A percentile compares a stretch with the other conserved stretches of the same genome.
These are phyloP conservation scores for Montipora efflorescens DNA, from an alignment of 64 coral and sea anemone species.

Conservation along the genomic window DNA sequence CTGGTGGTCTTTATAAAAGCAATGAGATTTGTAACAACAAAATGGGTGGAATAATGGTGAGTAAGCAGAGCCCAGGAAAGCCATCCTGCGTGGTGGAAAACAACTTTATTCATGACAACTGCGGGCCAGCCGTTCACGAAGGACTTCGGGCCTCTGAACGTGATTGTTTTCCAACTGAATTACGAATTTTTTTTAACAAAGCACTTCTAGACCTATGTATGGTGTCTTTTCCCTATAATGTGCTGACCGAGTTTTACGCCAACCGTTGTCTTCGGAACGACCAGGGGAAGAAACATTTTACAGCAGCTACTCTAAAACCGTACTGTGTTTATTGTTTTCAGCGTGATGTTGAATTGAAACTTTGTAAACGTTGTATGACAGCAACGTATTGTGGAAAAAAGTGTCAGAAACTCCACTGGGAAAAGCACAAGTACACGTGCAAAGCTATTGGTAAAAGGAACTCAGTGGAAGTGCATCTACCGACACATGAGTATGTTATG, in stretches of 20 bases:
- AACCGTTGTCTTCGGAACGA: not conserved
- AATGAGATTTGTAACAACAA: conserved; percentile 45
- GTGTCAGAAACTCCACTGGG: conserved; percentile 65
- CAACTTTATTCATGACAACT: conserved; percentile 29
- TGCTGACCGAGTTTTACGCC: not conserved
- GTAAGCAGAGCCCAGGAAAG: not conserved
- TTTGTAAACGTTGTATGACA: conserved; percentile 48
- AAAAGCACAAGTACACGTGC: conserved; percentile 60
- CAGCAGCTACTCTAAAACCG: not conserved
- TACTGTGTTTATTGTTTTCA: conserved; percentile 5
- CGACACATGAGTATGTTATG: not conserved
- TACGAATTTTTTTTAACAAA: not conserved
- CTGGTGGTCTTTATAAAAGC: not conserved
- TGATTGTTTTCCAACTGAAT: not conserved
- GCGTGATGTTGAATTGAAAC: not conserved
- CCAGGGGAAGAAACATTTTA: not conserved
- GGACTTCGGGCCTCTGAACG: not conserved
- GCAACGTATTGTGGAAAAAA: conserved; percentile 58
- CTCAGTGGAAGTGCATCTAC: not conserved
- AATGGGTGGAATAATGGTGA: conserved; percentile 10
- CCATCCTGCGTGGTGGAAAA: not conserved
- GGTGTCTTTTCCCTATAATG: not conserved
- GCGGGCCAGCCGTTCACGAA: not conserved
- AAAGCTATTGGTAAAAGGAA: not conserved
- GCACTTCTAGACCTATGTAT: not conserved